These are phyloP conservation scores for Callipepla californica DNA, from an alignment of 2,113 vertebrate genomes.

Conservation along the genomic window DNA sequence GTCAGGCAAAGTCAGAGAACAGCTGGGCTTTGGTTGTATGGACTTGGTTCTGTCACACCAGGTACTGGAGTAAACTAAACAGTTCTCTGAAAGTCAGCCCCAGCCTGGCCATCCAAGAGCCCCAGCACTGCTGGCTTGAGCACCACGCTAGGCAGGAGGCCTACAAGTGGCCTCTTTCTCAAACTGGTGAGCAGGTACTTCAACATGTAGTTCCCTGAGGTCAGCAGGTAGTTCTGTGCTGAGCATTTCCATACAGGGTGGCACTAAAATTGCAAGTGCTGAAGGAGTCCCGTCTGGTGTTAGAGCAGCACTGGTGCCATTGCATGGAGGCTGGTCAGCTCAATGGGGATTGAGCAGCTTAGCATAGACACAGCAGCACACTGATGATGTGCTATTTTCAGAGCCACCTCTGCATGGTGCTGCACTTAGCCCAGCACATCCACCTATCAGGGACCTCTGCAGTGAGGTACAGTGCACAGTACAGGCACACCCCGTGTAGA, in stretches of 20 bases:
- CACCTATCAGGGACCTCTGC: background rate
- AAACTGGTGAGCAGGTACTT: background rate
- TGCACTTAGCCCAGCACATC: background rate
- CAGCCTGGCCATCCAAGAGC: background rate
- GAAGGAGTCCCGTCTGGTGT: background rate
- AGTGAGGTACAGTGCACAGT: background rate
- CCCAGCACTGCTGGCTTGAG: background rate
- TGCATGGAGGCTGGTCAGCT: background rate
- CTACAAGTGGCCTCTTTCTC: background rate
- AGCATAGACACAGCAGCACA: accelerated
- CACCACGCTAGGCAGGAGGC: background rate
- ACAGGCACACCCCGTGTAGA: background rate
- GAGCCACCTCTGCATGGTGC: background rate
- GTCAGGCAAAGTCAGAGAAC: constrained; percentile 44
- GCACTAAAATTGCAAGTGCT: background rate
- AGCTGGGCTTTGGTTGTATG: background rate
- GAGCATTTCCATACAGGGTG: background rate
- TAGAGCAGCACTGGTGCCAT: background rate
- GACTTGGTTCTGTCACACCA: background rate
- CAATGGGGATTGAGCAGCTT: background rate
- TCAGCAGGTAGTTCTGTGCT: background rate
- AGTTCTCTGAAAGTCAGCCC: background rate
- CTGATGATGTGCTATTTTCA: background rate
- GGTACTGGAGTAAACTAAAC: background rate
- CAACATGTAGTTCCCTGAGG: background rate